Evolutionary conservation across 64 coral and sea anemone genomes (phyloP).

Genomic region (Catalaphyllia jardinei): DNA sequence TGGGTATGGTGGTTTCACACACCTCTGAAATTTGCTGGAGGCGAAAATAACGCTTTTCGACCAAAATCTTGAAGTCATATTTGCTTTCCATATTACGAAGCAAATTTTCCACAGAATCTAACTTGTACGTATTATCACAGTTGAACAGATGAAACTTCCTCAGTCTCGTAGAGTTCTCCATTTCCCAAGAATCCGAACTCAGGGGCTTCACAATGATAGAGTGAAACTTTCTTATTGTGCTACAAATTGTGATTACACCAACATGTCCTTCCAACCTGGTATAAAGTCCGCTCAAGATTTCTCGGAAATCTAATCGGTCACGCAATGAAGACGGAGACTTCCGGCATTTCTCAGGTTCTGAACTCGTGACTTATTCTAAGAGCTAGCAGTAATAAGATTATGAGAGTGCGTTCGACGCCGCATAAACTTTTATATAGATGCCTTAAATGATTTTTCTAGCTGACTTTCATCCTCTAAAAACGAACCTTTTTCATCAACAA

Average conservation of each 20-base stretch:
- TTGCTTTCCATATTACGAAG: not conserved
- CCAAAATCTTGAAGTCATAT: not conserved
- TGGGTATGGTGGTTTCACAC: not conserved
- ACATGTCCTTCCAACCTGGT: not conserved
- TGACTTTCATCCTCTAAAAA: no score
- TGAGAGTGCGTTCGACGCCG: no score
- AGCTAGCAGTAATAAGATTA: no score
- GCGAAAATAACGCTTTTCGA: slow-evolving; percentile 36
- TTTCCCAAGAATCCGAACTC: not conserved
- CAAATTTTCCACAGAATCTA: slow-evolving; percentile 37
- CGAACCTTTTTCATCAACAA: no score
- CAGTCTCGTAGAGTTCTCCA: not conserved
- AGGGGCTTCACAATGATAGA: not conserved
- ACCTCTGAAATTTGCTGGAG: slow-evolving; percentile 47
- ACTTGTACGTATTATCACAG: slow-evolving; percentile 68
- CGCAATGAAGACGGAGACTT: not conserved
- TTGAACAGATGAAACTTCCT: slow-evolving; percentile 70
- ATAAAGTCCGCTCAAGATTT: not conserved
- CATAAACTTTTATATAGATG: no score
- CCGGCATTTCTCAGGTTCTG: not conserved
- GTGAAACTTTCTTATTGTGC: not conserved
- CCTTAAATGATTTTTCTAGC: no score
- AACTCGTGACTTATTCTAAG: no score
- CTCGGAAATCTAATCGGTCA: not conserved
- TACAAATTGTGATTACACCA: not conserved